phyloP scores from a whole-genome alignment of 1,140 invertebrate species.

The Eriocheir sinensis region DNA sequence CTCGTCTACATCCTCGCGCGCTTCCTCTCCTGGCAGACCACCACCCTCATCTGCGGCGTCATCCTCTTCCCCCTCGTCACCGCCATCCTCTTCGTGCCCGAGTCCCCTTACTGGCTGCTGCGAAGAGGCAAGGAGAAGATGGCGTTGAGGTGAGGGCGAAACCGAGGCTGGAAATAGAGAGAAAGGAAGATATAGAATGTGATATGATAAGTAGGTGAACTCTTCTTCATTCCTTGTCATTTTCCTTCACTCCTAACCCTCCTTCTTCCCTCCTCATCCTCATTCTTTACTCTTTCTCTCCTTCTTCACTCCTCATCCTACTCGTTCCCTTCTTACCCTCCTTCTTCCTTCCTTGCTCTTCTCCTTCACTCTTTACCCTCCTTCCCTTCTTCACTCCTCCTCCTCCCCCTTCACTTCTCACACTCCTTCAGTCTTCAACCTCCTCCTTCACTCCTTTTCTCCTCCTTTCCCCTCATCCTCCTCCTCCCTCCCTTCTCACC shows the following conservation, averaged over 20 bases:
- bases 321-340: too few species aligned
- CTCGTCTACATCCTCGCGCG: conserved; percentile 73
- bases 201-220: too few species aligned
- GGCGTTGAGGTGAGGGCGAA: conserved; percentile 58
- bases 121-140: conserved; percentile 75
- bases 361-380: too few species aligned
- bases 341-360: too few species aligned
- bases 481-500: too few species aligned
- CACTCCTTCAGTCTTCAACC: too few species aligned
- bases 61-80: conserved; percentile 71
- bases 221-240: too few species aligned
- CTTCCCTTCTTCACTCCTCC: not conserved
- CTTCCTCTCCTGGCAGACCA: conserved; percentile 75
- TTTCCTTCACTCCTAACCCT: too few species aligned
- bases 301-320: not conserved
- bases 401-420: too few species aligned
- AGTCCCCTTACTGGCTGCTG: conserved; percentile 78
- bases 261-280: too few species aligned
- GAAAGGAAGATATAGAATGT: not conserved
- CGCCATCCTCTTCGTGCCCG: conserved; percentile 76
- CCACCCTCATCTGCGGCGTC: conserved; percentile 76
- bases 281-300: not conserved
- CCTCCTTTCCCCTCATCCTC: not conserved
- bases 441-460: too few species aligned
- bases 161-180: too few species aligned